phyloP scores from a whole-genome alignment of 92 coral and sea anemone species.

The Zoanthus sansibaricus region DNA sequence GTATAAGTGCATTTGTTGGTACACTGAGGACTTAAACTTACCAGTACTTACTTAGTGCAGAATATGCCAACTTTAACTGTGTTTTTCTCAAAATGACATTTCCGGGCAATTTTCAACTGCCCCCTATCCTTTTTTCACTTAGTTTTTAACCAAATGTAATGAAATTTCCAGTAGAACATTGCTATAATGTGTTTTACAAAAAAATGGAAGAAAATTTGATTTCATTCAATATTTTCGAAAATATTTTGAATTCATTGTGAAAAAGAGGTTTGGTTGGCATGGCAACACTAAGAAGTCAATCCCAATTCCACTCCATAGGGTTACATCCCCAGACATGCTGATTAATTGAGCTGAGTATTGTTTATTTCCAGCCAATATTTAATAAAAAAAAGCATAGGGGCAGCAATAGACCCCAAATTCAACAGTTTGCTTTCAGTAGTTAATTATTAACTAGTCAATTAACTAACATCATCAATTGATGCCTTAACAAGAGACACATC shows the following conservation, averaged over 20 bases:
- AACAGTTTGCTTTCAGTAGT: constrained; percentile 34
- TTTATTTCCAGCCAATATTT: constrained; percentile 30
- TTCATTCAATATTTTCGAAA: constrained; percentile 31
- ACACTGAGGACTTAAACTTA: constrained; percentile 19
- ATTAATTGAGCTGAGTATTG: constrained; percentile 52
- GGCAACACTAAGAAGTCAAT: constrained; percentile 51
- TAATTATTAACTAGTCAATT: constrained; percentile 33
- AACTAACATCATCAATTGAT: constrained; percentile 12
- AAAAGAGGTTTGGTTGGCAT: constrained; percentile 32
- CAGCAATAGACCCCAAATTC: constrained; percentile 41
- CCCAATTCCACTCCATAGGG: constrained; percentile 57
- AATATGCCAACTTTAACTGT: constrained; percentile 17
- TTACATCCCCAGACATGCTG: constrained; percentile 52
- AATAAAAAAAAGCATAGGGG: constrained; percentile 41
- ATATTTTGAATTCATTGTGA: not conserved
- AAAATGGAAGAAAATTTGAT: not conserved
- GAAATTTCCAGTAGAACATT: constrained; percentile 45
- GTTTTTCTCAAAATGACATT: constrained; percentile 43
- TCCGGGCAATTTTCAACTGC: constrained; percentile 43
- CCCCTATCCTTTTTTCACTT: not conserved
- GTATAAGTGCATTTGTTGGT: constrained; percentile 22
- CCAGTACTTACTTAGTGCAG: constrained; percentile 7
- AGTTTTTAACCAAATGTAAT: constrained; percentile 17
- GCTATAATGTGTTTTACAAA: too few species aligned
- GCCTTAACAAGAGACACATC: not conserved